Percentiles rank a stretch among this genome's conserved stretches.
Evolutionary conservation across 2,113 vertebrate genomes (phyloP).

Genomic region (Nycticebus coucang): DNA sequence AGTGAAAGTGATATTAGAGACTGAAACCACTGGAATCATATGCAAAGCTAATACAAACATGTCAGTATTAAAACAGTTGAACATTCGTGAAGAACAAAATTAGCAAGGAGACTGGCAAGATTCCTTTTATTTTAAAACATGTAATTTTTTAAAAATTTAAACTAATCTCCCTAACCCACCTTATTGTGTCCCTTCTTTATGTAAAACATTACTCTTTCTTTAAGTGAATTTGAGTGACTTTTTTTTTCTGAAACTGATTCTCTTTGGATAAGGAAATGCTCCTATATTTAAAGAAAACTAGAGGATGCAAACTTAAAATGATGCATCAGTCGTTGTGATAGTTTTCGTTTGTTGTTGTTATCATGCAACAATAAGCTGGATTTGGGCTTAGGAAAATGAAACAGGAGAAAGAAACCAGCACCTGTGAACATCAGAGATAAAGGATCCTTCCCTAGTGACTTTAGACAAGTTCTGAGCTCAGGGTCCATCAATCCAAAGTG

Average conservation of each 20-base stretch:
- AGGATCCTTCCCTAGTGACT: not conserved
- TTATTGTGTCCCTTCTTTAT: not conserved
- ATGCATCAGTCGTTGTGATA: not conserved
- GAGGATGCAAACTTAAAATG: not conserved
- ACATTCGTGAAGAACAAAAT: not conserved
- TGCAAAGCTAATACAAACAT: not conserved
- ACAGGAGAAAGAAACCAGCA: not conserved
- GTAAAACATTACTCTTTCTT: not conserved
- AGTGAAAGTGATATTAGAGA: not conserved
- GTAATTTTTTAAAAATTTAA: not conserved
- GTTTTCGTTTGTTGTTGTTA: too few species aligned
- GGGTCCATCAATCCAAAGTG: constrained; percentile 8
- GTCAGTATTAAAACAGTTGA: not conserved
- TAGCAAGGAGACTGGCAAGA: not conserved
- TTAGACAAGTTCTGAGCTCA: not conserved
- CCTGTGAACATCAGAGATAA: not conserved
- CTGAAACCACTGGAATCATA: not conserved
- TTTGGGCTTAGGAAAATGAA: not conserved
- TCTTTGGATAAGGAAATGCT: not conserved
- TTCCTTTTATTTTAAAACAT: not conserved
- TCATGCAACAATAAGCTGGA: not conserved
- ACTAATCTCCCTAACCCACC: not conserved
- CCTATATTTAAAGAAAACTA: constrained; percentile 12
- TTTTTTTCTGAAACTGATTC: not conserved
- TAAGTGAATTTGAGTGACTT: not conserved